Conservation (phyloP, 2,797 vertebrate species). For the Lophotriccus pileatus region DNA sequence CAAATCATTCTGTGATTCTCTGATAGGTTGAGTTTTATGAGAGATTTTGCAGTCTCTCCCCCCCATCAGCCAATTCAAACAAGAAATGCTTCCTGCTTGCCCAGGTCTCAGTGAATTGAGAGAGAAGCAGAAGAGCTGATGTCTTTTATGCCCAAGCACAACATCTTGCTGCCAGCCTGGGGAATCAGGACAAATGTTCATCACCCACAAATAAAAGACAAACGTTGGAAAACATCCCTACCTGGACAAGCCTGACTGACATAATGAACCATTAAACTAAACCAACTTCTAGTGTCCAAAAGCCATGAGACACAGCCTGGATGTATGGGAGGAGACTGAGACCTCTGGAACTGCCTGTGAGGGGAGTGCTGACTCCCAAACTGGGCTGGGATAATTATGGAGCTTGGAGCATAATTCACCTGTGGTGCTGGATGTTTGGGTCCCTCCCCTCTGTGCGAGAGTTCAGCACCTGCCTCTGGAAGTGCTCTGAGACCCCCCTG, state of each 20-base stretch:
- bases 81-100: neutral
- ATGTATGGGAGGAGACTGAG: neutral
- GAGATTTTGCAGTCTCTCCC: neutral
- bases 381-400: neutral
- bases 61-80: neutral
- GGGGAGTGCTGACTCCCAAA: neutral
- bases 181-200: neutral
- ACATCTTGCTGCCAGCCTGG: neutral
- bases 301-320: neutral
- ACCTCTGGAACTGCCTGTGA: neutral
- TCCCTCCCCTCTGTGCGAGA: neutral
- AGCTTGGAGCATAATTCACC: neutral
- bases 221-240: neutral
- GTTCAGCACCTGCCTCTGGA: neutral
- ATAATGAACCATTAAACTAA: neutral
- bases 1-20: neutral
- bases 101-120: neutral
- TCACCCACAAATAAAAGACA: neutral
- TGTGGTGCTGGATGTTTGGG: neutral
- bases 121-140: neutral
- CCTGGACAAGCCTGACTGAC: neutral
- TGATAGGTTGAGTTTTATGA: neutral
- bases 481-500: neutral
- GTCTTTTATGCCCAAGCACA: neutral
- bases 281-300: neutral